Conservation (phyloP, 2,888 invertebrate species). For the Sipha maydis region DNA sequence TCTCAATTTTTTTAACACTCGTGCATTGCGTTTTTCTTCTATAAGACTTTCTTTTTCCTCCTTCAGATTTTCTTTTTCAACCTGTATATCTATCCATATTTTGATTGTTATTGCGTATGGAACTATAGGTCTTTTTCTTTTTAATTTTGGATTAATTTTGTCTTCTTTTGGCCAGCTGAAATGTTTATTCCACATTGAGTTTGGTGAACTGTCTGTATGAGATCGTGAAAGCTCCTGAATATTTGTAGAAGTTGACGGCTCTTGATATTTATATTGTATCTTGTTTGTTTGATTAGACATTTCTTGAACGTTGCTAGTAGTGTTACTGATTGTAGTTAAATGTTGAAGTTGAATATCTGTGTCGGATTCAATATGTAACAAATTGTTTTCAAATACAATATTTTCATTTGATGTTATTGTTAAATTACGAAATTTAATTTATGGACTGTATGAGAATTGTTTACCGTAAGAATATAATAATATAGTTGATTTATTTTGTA, state of each 20-base stretch:
- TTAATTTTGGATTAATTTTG: background rate
- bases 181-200: background rate
- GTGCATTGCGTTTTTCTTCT: too few species aligned
- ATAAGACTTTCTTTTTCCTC: too few species aligned
- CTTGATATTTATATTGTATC: too few species aligned
- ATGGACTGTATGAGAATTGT: background rate
- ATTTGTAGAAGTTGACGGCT: too few species aligned
- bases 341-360: background rate
- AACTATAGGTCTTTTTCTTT: too few species aligned
- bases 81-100: too few species aligned
- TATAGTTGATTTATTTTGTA: background rate
- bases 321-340: too few species aligned
- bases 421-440: background rate
- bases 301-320: too few species aligned
- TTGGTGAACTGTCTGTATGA: background rate
- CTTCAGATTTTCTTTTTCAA: too few species aligned
- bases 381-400: background rate
- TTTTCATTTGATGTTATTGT: background rate
- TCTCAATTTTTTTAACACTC: too few species aligned
- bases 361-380: background rate
- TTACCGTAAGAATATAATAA: background rate
- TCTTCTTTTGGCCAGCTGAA: background rate
- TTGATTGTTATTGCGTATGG: too few species aligned
- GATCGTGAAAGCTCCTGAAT: background rate
- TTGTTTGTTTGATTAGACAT: too few species aligned